phyloP scores from a whole-genome alignment of 2,888 invertebrate genomes.

The Alviniconcha strummeri region DNA sequence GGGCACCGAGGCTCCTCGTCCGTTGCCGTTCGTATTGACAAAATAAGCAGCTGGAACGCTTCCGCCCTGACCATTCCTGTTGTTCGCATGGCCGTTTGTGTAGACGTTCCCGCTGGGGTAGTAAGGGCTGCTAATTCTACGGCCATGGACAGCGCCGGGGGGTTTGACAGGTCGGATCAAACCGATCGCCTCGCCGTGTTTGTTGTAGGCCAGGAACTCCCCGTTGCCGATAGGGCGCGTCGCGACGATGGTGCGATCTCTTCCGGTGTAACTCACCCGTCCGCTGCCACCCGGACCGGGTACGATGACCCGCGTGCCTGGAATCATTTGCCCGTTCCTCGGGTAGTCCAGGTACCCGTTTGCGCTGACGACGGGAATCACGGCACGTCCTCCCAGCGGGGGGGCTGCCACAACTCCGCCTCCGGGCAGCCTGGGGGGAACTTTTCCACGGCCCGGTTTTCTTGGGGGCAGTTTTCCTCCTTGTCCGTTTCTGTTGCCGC shows the following conservation, averaged over 20 bases:
- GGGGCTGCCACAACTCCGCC: neutral
- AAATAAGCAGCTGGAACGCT: neutral
- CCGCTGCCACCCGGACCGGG: neutral
- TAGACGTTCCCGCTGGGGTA: neutral
- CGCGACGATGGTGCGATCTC: neutral
- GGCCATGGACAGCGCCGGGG: neutral
- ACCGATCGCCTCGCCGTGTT: neutral
- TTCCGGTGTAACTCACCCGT: neutral
- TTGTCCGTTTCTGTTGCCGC: neutral
- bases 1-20: neutral
- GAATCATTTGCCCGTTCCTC: neutral
- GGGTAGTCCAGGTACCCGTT: conserved; percentile 7
- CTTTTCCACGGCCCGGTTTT: neutral
- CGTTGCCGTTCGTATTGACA: neutral
- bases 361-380: neutral
- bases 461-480: neutral
- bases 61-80: neutral
- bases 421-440: neutral
- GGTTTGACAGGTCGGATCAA: neutral
- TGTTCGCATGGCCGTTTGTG: neutral
- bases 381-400: neutral
- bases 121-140: neutral
- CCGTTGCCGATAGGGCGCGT: neutral
- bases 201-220: conserved; percentile 18
- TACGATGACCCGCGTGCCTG: neutral